Conservation (phyloP, 2,888 invertebrate species). For the Platycnemis pennipes region DNA sequence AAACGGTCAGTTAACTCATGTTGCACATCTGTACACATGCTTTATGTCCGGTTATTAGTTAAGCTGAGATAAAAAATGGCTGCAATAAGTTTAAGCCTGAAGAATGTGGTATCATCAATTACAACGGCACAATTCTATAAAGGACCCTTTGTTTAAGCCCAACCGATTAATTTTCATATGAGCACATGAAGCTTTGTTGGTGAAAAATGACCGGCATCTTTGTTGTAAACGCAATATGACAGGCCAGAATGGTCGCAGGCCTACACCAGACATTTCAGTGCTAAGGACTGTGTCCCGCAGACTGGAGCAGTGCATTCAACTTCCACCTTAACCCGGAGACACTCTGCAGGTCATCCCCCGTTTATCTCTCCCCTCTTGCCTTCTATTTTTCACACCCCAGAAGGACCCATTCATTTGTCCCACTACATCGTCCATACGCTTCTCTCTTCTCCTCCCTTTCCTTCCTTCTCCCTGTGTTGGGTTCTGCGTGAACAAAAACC, state of each 20-base stretch:
- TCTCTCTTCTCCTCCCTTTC: neutral
- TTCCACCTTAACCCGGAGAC: neutral
- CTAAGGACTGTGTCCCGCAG: neutral
- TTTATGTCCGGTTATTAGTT: no score
- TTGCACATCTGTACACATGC: no score
- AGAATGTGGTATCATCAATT: no score
- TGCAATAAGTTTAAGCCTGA: no score
- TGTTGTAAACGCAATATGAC: neutral
- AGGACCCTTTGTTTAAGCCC: neutral
- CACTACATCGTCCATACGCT: neutral
- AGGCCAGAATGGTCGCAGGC: neutral
- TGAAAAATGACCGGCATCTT: neutral
- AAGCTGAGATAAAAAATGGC: no score
- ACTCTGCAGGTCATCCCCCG: neutral
- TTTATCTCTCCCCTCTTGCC: neutral
- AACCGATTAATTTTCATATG: neutral
- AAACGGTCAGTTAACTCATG: no score
- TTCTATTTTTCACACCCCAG: neutral
- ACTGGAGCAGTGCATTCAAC: neutral
- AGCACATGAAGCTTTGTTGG: no score
- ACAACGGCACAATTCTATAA: neutral
- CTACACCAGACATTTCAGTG: neutral
- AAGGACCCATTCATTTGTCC: slow-evolving; percentile 24
- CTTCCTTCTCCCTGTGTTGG: no score
- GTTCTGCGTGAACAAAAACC: neutral